Evolutionary conservation across 2,113 vertebrate species (phyloP).

Genomic region (Drymodes brunneopygia): DNA sequence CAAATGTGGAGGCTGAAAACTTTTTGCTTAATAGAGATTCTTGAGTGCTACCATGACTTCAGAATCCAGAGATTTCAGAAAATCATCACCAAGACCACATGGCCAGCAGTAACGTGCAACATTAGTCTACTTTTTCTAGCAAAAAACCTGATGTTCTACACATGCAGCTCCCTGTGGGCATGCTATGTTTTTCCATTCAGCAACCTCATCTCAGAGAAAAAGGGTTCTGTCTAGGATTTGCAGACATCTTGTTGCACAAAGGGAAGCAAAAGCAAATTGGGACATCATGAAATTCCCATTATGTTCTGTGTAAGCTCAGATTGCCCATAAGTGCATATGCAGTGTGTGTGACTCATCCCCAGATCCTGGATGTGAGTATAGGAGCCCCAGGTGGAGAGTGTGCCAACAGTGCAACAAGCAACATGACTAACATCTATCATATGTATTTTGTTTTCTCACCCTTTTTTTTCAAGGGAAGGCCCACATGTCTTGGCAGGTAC

Average conservation of each 20-base stretch:
- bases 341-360: slow-evolving; percentile 18
- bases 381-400: background rate
- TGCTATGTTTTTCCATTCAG: background rate
- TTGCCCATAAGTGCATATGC: background rate
- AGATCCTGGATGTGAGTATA: slow-evolving; percentile 5
- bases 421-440: slow-evolving; percentile 30
- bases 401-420: slow-evolving; percentile 43
- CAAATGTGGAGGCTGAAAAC: background rate
- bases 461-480: background rate
- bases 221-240: background rate
- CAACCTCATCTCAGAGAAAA: background rate
- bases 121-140: background rate
- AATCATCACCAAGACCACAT: background rate
- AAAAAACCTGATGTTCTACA: background rate
- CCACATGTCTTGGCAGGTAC: background rate
- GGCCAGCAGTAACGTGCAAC: background rate
- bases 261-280: background rate
- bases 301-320: background rate
- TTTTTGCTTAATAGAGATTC: background rate
- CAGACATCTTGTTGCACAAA: background rate
- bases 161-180: background rate
- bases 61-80: background rate
- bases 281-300: background rate
- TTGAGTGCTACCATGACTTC: background rate
- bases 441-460: background rate